phyloP scores from a whole-genome alignment of 1,140 invertebrate species.

The Macrostomum lignano region DNA sequence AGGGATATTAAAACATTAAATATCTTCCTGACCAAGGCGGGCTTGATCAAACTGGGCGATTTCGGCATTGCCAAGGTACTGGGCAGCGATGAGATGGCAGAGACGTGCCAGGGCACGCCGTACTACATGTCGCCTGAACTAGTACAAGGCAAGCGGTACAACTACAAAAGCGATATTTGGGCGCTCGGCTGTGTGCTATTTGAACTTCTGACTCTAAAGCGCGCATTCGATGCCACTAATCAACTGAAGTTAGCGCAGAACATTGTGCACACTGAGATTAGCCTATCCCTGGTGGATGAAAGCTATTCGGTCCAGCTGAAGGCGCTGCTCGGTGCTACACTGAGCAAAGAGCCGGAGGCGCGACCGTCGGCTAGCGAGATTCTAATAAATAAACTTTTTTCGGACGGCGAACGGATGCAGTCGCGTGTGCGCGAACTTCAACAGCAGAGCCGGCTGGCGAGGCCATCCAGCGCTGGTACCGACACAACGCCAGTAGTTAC shows the following conservation, averaged over 20 bases:
- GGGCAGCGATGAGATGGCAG: slow-evolving; percentile 11
- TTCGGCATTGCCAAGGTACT: slow-evolving; percentile 26
- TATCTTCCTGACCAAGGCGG: slow-evolving; percentile 23
- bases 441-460: too few relatives aligned
- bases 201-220: slow-evolving; percentile 36
- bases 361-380: slow-evolving; percentile 7
- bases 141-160: slow-evolving; percentile 37
- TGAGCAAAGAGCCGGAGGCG: slow-evolving; percentile 16
- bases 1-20: slow-evolving; percentile 27
- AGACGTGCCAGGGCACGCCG: slow-evolving; percentile 39
- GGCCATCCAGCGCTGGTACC: too few relatives aligned
- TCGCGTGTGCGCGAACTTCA: too few relatives aligned
- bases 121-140: slow-evolving; percentile 59
- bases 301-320: too few relatives aligned
- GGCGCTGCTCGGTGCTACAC: slow-evolving; percentile 15
- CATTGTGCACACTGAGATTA: slow-evolving; percentile 14
- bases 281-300: slow-evolving; percentile 9
- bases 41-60: slow-evolving; percentile 24
- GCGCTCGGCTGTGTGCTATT: slow-evolving; percentile 52
- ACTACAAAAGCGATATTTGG: slow-evolving; percentile 44
- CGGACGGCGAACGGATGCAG: too few relatives aligned
- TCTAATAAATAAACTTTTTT: too few relatives aligned
- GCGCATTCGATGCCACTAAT: slow-evolving; percentile 35
- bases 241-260: slow-evolving; percentile 19
- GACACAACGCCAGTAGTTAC: too few relatives aligned